Evolutionary conservation across 2,888 invertebrate genomes (phyloP).

Genomic region (Drosophila differens): DNA sequence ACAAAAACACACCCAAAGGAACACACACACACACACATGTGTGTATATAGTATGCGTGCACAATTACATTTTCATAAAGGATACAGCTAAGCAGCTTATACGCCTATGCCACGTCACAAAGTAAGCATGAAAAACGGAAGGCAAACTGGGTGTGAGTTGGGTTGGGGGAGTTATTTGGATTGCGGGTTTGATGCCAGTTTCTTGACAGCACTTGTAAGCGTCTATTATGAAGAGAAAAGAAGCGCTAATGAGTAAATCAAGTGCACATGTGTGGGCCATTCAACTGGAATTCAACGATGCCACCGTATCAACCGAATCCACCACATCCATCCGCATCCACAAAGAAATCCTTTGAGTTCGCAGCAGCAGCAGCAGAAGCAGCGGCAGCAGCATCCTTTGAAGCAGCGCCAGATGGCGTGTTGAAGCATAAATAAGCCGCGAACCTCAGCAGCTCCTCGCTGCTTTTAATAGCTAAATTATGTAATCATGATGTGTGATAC

Average conservation of each 20-base stretch:
- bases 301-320: background rate
- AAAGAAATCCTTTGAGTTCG: slow-evolving; percentile 1
- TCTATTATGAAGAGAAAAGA: slow-evolving; percentile 78
- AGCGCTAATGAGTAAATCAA: slow-evolving; percentile 82
- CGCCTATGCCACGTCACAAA: slow-evolving; percentile 49
- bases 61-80: slow-evolving; percentile 78
- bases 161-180: slow-evolving; percentile 32
- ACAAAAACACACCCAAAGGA: slow-evolving; percentile 2
- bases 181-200: slow-evolving; percentile 46
- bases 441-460: slow-evolving; percentile 35
- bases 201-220: slow-evolving; percentile 60
- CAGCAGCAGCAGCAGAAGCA: background rate
- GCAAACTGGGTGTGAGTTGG: background rate
- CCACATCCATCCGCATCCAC: background rate
- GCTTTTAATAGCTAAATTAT: slow-evolving; percentile 81
- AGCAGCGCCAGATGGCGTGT: slow-evolving; percentile 78
- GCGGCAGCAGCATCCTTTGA: slow-evolving; percentile 59
- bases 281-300: background rate
- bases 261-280: slow-evolving; percentile 64
- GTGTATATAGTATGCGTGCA: slow-evolving; percentile 35
- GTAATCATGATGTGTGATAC: slow-evolving; percentile 80
- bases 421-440: slow-evolving; percentile 79
- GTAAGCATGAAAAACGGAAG: slow-evolving; percentile 25
- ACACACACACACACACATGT: slow-evolving; percentile 3
- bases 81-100: slow-evolving; percentile 77